Base-by-base conservation (phyloP, 2,113 vertebrate species). In the Halcyon senegalensis region DNA sequence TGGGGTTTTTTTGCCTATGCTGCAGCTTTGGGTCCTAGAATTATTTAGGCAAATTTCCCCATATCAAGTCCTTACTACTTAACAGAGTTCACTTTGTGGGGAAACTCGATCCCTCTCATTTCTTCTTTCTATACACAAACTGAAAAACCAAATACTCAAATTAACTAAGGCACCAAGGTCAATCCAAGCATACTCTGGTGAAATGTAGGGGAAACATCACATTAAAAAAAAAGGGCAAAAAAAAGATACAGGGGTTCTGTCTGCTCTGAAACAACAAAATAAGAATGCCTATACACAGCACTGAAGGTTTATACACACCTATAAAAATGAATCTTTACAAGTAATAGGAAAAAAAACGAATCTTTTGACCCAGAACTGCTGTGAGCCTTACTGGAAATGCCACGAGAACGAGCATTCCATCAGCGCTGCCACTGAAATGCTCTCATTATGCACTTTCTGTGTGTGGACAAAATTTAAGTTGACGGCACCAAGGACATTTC, bases 401-500 rank as follows among this genome's bases (percentile, higher is more conserved):
- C 77, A 37, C 3, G 41, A 92, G 50, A 89, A 84, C 14, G 44
- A 96, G 37, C 56, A 87, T 39, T 69, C 53, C 41, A 12, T 48
- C 58, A 75, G 58, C 8, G 4, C 10, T 2, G 13, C 46, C 56
- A 41, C 86, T 58, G 83, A 68, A 80, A 72, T 30, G 53, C 27
- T 85, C 55, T 27, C 70, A 75, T 80, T 73, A 83, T 39, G 43
- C 75, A 70, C 51, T 90, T 94, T 59, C 70, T 56, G 21, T 43
- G 30, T 59, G 83, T 75, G 85, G 86, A 91, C 43, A 84, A 93
- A 89, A 90, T 88, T 84, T 25, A 80, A 89, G 55, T 43, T 73
- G 89, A 93, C 46, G 51, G 84, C 84, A 83, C 55, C 78, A 94
- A 87, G 87, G 87, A 89, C 68, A 41, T 93, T 91, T 80, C 87